Percentiles rank a stretch among this genome's conserved stretches.
Conservation (phyloP, 2,113 vertebrate species). For the Syrrhaptes paradoxus region DNA sequence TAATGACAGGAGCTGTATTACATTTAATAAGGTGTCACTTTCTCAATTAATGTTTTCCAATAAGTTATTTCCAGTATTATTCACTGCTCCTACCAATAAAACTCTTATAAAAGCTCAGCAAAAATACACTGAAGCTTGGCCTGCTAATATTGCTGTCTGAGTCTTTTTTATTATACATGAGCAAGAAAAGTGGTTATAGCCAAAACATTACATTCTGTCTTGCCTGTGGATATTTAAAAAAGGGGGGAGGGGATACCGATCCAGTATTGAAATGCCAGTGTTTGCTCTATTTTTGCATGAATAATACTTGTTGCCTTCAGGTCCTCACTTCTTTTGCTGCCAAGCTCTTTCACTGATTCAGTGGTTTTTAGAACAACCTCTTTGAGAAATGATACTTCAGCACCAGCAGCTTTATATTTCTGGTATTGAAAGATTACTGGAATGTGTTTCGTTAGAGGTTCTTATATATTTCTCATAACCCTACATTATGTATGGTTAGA, state of each 20-base stretch:
- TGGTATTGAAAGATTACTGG: constrained; percentile 67
- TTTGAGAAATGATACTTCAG: constrained; percentile 62
- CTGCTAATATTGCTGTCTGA: neutral
- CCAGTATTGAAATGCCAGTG: constrained; percentile 61
- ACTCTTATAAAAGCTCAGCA: constrained; percentile 7
- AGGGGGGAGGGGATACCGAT: constrained; percentile 40
- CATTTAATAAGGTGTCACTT: constrained; percentile 17
- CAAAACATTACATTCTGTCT: constrained; percentile 63
- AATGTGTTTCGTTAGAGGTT: constrained; percentile 44
- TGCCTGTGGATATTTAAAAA: constrained; percentile 56
- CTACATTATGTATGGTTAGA: neutral
- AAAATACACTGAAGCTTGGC: constrained; percentile 3
- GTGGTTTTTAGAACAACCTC: constrained; percentile 65
- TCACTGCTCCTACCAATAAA: constrained; percentile 2
- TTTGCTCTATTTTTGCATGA: constrained; percentile 74
- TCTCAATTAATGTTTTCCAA: constrained; percentile 44
- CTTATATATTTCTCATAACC: constrained; percentile 6
- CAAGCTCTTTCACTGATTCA: constrained; percentile 71
- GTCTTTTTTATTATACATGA: constrained; percentile 50
- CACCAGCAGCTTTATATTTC: constrained; percentile 70
- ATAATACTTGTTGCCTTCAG: constrained; percentile 72
- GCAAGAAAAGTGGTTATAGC: constrained; percentile 48
- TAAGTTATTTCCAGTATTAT: constrained; percentile 24
- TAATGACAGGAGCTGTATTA: neutral
- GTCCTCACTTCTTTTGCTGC: constrained; percentile 64